These are phyloP conservation scores for Odobenus rosmarus DNA, from an alignment of 2,113 vertebrate species.

Conservation along the genomic window DNA sequence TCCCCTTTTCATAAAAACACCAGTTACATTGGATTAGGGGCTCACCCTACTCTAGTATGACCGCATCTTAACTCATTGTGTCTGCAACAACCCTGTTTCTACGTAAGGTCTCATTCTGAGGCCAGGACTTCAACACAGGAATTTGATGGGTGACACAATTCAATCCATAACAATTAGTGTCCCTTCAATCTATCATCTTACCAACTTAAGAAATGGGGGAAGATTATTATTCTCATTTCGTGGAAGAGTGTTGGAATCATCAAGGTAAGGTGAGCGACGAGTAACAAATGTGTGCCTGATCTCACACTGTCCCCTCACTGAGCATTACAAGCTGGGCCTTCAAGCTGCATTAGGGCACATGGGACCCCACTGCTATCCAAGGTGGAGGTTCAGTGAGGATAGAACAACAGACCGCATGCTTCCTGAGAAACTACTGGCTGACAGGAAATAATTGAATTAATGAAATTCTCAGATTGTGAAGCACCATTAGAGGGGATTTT, in stretches of 20 bases:
- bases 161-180: background rate
- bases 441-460: constrained; percentile 9
- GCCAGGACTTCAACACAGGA: background rate
- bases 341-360: background rate
- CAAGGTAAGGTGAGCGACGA: background rate
- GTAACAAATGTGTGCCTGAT: background rate
- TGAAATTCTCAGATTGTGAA: background rate
- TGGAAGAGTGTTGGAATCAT: background rate
- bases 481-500: constrained; percentile 12
- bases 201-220: background rate
- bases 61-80: background rate
- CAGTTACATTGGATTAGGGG: background rate
- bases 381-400: background rate
- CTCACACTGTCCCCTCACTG: background rate
- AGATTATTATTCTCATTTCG: background rate
- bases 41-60: background rate
- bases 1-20: background rate
- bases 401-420: background rate
- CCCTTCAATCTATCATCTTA: background rate
- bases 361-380: background rate
- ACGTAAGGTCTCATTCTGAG: background rate
- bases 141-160: background rate
- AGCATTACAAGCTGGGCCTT: background rate
- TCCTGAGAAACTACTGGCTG: background rate
- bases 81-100: background rate